Conservation (phyloP, 1,140 invertebrate genomes). For the Drosophila rhopaloa region DNA sequence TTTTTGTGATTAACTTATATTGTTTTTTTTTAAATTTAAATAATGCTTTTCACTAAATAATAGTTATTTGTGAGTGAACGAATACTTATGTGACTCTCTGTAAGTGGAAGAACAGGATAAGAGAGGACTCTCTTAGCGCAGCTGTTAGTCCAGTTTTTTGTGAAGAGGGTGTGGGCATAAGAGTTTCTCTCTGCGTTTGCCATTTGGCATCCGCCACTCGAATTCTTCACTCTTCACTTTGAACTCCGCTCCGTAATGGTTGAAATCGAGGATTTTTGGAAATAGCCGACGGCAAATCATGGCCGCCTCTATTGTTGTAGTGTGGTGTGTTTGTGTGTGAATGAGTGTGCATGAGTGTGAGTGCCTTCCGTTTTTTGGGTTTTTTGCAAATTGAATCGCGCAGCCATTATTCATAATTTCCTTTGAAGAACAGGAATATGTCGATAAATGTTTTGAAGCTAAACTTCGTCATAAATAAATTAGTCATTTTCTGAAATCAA, state of each 20-base stretch:
- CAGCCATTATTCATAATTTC: slow-evolving; percentile 79
- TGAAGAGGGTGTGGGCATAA: background rate
- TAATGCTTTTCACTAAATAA: too few species aligned
- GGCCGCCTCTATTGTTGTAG: slow-evolving; percentile 64
- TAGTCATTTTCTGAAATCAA: background rate
- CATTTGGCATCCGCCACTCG: slow-evolving; percentile 68
- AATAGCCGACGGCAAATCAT: slow-evolving; percentile 77
- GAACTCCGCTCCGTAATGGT: slow-evolving; percentile 48
- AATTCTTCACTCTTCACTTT: slow-evolving; percentile 52
- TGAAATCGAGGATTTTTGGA: slow-evolving; percentile 36
- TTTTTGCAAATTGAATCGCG: slow-evolving; percentile 69
- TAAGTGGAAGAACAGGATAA: slow-evolving; percentile 37
- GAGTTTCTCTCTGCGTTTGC: slow-evolving; percentile 2
- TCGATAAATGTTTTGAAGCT: slow-evolving; percentile 12
- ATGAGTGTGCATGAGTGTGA: slow-evolving; percentile 8
- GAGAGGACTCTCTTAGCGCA: slow-evolving; percentile 47
- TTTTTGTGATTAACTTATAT: too few species aligned
- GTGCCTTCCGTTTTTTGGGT: slow-evolving; percentile 41
- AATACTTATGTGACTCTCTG: too few species aligned
- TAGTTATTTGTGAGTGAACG: too few species aligned
- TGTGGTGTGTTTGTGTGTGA: slow-evolving; percentile 27
- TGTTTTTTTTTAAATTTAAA: too few species aligned
- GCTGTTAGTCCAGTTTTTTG: slow-evolving; percentile 27
- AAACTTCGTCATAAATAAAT: background rate
- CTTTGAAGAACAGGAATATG: slow-evolving; percentile 10